phyloP scores from a whole-genome alignment of 2,888 invertebrate species.

The Ischnura elegans region DNA sequence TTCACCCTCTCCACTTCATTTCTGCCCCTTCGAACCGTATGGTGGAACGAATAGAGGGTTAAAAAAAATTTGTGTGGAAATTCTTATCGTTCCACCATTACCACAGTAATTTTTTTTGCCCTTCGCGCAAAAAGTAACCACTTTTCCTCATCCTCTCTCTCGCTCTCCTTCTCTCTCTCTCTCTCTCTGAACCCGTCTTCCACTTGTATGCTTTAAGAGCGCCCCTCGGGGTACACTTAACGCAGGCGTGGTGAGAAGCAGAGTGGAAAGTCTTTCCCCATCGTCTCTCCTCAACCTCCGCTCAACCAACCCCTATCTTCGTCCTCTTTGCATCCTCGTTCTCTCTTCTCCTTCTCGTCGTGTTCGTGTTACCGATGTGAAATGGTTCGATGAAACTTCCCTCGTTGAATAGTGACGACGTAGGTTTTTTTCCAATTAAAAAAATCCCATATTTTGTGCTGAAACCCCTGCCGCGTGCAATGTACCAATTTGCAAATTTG shows the following conservation, averaged over 20 bases:
- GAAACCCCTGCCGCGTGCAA: no score
- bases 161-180: not conserved
- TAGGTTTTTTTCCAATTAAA: no score
- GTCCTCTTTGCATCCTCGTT: not conserved
- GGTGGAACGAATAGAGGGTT: not conserved
- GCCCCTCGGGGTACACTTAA: slow-evolving; percentile 18
- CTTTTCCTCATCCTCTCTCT: not conserved
- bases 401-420: no score
- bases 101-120: not conserved
- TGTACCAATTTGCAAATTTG: no score
- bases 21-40: not conserved
- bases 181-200: not conserved
- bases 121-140: not conserved
- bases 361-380: no score
- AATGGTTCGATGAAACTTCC: no score
- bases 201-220: not conserved
- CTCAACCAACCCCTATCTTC: not conserved
- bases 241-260: not conserved
- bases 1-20: not conserved
- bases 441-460: no score
- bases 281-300: not conserved
- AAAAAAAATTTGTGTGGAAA: no score
- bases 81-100: not conserved
- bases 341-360: not conserved
- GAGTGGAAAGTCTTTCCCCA: not conserved